Evolutionary conservation across 2,797 vertebrate species (phyloP), one percentile per base, ranked within the genome.

Genomic region (Danio jaintianensis): DNA sequence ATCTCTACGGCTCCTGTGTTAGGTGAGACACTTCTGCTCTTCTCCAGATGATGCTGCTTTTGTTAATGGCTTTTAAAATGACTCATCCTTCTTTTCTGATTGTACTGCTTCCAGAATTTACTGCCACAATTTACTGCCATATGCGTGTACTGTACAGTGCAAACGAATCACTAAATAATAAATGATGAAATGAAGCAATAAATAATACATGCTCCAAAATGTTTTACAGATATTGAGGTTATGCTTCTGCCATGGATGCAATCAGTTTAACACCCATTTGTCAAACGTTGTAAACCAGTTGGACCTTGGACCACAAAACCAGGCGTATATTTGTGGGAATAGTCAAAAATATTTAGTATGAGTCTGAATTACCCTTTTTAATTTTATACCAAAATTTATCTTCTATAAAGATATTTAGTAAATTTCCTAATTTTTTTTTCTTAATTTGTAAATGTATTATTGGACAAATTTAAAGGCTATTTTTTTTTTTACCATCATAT

Each of bases 1-100:
- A 88, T 78, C 94, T 98, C 53, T 95, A 96, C 83, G 81, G 84
- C 86, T 91, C 93, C 77, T 98, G 97, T 87, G 94, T 95, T 90
- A 95, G 94, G 97, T 98, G 92, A 95, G 95, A 91, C 82, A 82
- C 56, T 56, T 82, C 15, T 52, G n/a, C 43, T 40, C 22, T 61
- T 63, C 64, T 48, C 2, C 58, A 20, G 29, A 78, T 29, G 16
- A 45, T 56, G 10, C 48, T 10, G 20, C 40, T 43, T 38, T 62
- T 15, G 53, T 22, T 10, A 13, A 40, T 29, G 59, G 2, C 18
- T 42, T 38, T 52, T 52, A 22, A 40, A 20, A 64, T 50, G 18
- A 11, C 40, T n/a, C 40, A 18, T 13, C 15, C 13, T n/a, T 59
- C 5, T 59, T 42, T 42, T 53, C 13, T 58, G 70, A 15, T 58